Evolutionary conservation across 2,113 vertebrate genomes (phyloP).

Genomic region (Orycteropus afer): DNA sequence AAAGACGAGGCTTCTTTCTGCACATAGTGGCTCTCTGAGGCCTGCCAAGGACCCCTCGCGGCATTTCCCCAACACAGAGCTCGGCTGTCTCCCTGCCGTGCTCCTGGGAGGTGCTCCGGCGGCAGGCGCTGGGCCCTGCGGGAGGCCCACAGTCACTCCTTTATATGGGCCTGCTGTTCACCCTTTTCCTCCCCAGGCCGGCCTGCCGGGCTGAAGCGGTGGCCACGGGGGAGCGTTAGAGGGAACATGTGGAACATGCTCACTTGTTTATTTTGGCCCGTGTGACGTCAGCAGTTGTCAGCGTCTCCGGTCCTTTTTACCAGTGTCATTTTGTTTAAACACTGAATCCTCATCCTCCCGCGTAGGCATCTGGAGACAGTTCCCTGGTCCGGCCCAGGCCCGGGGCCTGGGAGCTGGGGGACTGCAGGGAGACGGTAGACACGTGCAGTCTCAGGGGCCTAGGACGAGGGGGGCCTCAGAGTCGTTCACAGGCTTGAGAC

Average conservation of each 20-base stretch:
- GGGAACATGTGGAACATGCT: accelerated
- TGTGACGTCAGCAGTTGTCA: not conserved
- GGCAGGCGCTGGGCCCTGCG: not conserved
- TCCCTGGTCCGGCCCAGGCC: too few species aligned
- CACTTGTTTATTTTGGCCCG: accelerated
- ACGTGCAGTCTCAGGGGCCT: too few species aligned
- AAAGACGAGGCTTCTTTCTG: not conserved
- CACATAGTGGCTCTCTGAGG: accelerated
- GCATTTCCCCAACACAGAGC: too few species aligned
- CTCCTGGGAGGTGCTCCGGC: not conserved
- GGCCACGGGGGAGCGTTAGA: accelerated
- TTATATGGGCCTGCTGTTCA: not conserved
- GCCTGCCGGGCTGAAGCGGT: too few species aligned
- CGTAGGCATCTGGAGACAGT: accelerated
- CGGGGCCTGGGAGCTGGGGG: too few species aligned
- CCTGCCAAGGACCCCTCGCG: accelerated
- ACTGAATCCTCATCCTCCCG: accelerated
- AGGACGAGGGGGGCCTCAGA: not conserved
- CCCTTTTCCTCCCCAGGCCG: too few species aligned
- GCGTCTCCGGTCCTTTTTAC: accelerated
- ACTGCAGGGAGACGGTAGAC: too few species aligned
- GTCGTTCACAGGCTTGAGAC: accelerated
- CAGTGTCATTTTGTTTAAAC: not conserved
- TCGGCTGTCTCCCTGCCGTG: accelerated
- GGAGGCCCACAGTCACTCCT: accelerated